Percentiles rank a stretch among this genome's conserved stretches.
Conservation (phyloP, 2,888 invertebrate genomes). For the Leptogaster cylindrica region DNA sequence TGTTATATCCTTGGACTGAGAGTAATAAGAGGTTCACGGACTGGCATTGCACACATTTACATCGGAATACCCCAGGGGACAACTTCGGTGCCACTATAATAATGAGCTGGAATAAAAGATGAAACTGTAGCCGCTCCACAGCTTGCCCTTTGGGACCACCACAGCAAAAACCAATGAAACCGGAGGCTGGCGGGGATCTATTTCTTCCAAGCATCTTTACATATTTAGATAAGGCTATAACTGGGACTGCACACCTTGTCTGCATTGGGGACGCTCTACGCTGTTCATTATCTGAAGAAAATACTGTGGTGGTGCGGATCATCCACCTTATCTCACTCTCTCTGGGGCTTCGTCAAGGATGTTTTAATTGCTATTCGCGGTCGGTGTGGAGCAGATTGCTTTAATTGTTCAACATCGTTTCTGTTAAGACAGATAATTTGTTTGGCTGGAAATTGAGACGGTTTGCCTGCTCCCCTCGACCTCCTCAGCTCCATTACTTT, state of each 20-base stretch:
- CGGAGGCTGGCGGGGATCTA: conserved; percentile 26
- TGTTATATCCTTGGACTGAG: not conserved
- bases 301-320: not conserved
- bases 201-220: conserved; percentile 13
- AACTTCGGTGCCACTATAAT: conserved; percentile 26
- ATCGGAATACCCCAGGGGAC: conserved; percentile 26
- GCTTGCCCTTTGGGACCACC: conserved; percentile 28
- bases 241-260: conserved; percentile 7
- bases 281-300: conserved; percentile 21
- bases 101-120: conserved; percentile 43
- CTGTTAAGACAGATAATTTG: conserved; percentile 48
- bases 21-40: conserved; percentile 27
- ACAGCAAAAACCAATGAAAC: conserved; percentile 35
- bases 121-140: conserved; percentile 36
- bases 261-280: conserved; percentile 11
- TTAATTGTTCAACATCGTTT: conserved; percentile 49
- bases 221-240: conserved; percentile 7
- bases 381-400: conserved; percentile 48
- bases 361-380: conserved; percentile 48
- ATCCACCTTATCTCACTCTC: conserved; percentile 34
- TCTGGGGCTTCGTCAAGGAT: conserved; percentile 20
- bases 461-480: not conserved
- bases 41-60: conserved; percentile 27
- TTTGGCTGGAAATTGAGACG: conserved; percentile 43
- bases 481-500: conserved; percentile 29